These are phyloP conservation scores for Cyprichromis sp. DNA, from an alignment of 2,113 vertebrate genomes.

Conservation along the genomic window DNA sequence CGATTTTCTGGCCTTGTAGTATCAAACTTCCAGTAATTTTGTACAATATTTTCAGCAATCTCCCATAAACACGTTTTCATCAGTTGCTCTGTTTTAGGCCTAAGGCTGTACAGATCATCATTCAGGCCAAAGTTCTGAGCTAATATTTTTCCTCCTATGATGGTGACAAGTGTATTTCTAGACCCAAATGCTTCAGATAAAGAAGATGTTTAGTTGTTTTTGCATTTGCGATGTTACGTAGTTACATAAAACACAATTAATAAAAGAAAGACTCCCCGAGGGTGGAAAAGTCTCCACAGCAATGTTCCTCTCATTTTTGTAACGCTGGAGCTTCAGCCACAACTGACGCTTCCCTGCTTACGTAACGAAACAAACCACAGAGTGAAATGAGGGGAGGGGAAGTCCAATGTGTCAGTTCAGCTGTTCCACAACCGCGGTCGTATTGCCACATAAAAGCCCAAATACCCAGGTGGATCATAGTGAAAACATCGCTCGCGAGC, in stretches of 20 bases:
- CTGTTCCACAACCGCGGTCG: slow-evolving; percentile 21
- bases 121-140: not conserved
- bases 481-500: slow-evolving; percentile 24
- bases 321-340: slow-evolving; percentile 3
- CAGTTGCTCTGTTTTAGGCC: not conserved
- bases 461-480: slow-evolving; percentile 42
- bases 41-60: not conserved
- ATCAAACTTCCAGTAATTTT: not conserved
- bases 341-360: slow-evolving; percentile 30
- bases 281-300: not conserved
- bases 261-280: not conserved
- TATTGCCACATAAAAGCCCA: slow-evolving; percentile 28
- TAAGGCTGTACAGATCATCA: not conserved
- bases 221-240: not conserved
- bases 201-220: not conserved
- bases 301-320: slow-evolving; percentile 13
- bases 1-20: not conserved
- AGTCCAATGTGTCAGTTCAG: slow-evolving; percentile 17
- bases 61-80: not conserved
- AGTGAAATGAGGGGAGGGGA: not conserved
- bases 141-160: not conserved
- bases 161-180: not conserved
- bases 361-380: slow-evolving; percentile 25
- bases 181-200: not conserved
- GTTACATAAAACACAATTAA: not conserved